These are phyloP conservation scores for Cepaea nemoralis DNA, from an alignment of 1,140 invertebrate species.

Conservation along the genomic window DNA sequence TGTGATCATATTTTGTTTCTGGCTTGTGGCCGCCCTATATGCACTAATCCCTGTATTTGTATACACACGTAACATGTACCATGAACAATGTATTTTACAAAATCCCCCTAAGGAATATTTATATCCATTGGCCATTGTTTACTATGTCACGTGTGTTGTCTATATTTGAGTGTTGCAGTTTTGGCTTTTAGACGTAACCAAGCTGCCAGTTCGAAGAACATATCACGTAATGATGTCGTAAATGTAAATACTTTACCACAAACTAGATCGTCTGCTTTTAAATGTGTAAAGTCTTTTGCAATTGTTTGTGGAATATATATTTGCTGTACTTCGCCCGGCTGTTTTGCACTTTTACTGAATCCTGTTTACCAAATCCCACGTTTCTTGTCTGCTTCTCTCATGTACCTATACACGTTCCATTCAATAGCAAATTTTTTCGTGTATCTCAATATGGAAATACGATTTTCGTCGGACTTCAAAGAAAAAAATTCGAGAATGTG, in stretches of 20 bases:
- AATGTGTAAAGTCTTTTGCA: background rate
- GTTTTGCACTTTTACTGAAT: background rate
- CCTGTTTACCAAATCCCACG: background rate
- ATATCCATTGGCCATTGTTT: background rate
- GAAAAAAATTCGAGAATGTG: no score
- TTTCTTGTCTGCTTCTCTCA: background rate
- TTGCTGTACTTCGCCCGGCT: background rate
- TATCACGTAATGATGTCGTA: background rate
- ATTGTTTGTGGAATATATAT: background rate
- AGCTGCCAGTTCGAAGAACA: background rate
- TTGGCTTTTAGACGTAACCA: background rate
- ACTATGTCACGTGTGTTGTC: background rate
- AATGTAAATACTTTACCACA: background rate
- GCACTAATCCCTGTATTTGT: background rate
- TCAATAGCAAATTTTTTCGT: background rate
- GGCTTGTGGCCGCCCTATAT: background rate
- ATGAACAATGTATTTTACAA: background rate
- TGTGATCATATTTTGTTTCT: background rate
- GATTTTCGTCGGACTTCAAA: no score
- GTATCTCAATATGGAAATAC: background rate
- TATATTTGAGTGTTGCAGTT: background rate
- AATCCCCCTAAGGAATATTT: background rate
- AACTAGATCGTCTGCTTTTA: background rate
- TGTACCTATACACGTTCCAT: background rate
- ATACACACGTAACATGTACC: background rate